A percentile compares a stretch with the other conserved stretches of the same genome.
These are phyloP conservation scores for Drosophila varians DNA, from an alignment of 1,140 invertebrate species.

Conservation along the genomic window DNA sequence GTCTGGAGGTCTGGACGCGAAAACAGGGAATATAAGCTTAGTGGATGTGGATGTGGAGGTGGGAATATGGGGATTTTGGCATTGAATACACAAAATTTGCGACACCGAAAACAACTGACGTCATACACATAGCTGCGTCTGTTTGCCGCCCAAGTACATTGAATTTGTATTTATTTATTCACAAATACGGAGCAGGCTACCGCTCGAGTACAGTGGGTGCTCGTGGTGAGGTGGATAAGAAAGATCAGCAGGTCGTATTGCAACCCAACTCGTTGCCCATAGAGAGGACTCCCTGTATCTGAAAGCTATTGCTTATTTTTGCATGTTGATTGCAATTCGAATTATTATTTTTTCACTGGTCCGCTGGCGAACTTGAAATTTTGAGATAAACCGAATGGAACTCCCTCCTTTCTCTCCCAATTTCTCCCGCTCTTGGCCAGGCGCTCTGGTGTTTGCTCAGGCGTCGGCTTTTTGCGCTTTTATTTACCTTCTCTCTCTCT, in stretches of 20 bases:
- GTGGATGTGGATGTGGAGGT: too few relatives aligned
- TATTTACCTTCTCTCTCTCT: conserved; percentile 26
- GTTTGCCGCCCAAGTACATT: conserved; percentile 29
- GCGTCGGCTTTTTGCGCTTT: conserved; percentile 34
- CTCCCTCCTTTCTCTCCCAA: conserved; percentile 8
- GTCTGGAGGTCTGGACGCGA: too few relatives aligned
- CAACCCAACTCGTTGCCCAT: too few relatives aligned
- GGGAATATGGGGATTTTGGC: conserved; percentile 39
- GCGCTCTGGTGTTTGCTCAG: conserved; percentile 55
- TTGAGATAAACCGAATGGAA: conserved; percentile 18
- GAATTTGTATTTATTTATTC: conserved; percentile 43
- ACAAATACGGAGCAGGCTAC: conserved; percentile 15
- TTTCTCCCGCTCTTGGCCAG: conserved; percentile 13
- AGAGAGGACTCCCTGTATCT: neutral
- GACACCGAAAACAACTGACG: conserved; percentile 26
- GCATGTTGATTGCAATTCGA: conserved; percentile 1
- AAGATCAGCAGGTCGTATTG: too few relatives aligned
- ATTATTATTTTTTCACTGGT: neutral
- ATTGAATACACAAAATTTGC: conserved; percentile 72
- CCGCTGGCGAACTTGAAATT: conserved; percentile 19
- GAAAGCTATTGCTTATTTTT: conserved; percentile 4
- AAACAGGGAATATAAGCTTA: conserved; percentile 16
- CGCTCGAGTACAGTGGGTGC: conserved; percentile 7
- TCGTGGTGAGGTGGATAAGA: neutral
- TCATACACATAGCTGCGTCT: conserved; percentile 44